Evolutionary conservation across 1,140 invertebrate species (phyloP), one percentile per base, ranked within the genome.

Genomic region (Telenomus remus): DNA sequence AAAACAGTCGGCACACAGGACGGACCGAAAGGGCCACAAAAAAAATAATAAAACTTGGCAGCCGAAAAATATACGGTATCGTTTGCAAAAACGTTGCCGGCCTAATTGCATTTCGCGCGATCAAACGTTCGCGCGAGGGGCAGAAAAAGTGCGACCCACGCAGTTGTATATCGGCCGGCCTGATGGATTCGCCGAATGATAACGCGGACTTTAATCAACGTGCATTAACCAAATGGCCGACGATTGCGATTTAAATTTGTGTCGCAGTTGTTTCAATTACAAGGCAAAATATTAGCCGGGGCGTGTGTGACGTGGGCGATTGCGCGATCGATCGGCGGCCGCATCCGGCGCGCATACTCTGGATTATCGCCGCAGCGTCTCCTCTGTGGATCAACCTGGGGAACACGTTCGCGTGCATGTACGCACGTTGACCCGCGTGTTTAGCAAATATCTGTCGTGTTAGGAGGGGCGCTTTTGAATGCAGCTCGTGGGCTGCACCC

Each of bases 221-320:
- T 56, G 47, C 68, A 71, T 71, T 63, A 63, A 50, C 68, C 57
- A 63, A 71, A 71, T 63, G 47, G 51, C 9, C 37, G 6, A 27
- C 53, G 59, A 71, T 63, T 63, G 19, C 19, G 19, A 27, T 70
- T 70, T 50, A 63, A 71, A 63, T 71, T 63, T 63, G 57, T 37
- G 46, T 19, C 46, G 46, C n/a, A 1, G 35, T 39, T 56, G 53
- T 63, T 71, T 39, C 46, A 44, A 19, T 57, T 7, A 39, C 50
- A 71, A 71, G 54, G 37, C 37, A 9, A 39, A n/a, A 39, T 10
- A n/a, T 39, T 11, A 39, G 37, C 37, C 1, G 19, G 19, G 19
- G 19, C 19, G 6, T 27, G 19, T 27, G 19, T 27, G 19, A 3
- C 19, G 55, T 49, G 15, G 13, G 65, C 55, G 55, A 69, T 69